Evolutionary conservation across 2,113 vertebrate species (phyloP), one percentile per base, ranked within the genome.

Genomic region (Casuarius casuarius): DNA sequence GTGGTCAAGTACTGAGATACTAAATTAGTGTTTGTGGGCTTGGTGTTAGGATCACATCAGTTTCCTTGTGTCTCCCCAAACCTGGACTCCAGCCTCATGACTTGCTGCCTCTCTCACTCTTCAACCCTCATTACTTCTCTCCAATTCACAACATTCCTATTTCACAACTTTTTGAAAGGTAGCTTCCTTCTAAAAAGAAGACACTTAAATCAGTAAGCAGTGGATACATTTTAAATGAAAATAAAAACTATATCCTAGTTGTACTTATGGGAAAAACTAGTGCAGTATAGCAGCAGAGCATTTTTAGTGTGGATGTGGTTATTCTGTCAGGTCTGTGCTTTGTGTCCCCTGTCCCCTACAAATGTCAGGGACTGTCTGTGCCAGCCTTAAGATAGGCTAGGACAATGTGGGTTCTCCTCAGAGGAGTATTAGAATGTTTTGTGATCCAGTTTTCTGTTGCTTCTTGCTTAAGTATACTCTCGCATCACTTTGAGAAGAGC

Each of bases 401-500:
- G 35, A 11, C 49, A 28, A 38, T 5, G n/a, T 26, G 25, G 51
- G 19, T 26, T 28, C 18, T 73, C 26, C 44, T 25, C 67, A 29
- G 70, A 38, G 17, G 18, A 19, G 35, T 20, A 21, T 12, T 29
- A 19, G 12, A 18, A 21, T 9, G 28, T 12, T 40, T 31, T 20
- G 21, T 21, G 6, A 16, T 67, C 29, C 61, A 18, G 31, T 70
- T 83, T 78, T 76, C 29, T 74, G 2, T 66, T 62, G 33, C n/a
- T 76, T 83, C 40, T 61, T 11, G 2, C 31, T 7, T 7, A 9
- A 72, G 51, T 29, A 16, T 70, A 58, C 67, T 26, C 51, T 71
- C 14, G 2, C 2, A 3, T 13, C 42, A 62, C 26, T 7, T 3
- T 0, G 9, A 48, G 26, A 19, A 0, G 13, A 85, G 74, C 51